These are phyloP conservation scores for Rostratula benghalensis DNA, from an alignment of 2,113 vertebrate genomes.

Conservation along the genomic window DNA sequence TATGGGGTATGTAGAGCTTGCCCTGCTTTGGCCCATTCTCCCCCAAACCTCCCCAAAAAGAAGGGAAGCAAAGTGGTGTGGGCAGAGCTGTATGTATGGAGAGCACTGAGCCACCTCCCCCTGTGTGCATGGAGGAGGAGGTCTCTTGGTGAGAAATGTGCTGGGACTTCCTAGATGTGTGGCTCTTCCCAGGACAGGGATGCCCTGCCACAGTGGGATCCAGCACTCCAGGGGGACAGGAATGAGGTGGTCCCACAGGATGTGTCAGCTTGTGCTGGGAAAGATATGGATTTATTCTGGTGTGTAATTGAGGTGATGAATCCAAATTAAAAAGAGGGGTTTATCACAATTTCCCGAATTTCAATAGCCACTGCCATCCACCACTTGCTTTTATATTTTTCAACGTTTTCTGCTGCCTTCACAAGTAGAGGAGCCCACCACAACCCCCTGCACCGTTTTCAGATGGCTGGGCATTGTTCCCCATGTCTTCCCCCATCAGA, in stretches of 20 bases:
- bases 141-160: not conserved
- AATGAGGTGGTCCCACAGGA: not conserved
- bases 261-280: not conserved
- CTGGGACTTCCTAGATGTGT: not conserved
- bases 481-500: not conserved
- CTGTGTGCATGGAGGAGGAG: not conserved
- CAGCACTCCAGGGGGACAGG: not conserved
- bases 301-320: not conserved
- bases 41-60: not conserved
- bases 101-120: not conserved
- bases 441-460: not conserved
- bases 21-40: not conserved
- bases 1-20: not conserved
- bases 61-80: not conserved
- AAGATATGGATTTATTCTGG: not conserved
- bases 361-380: not conserved
- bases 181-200: not conserved
- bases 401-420: not conserved
- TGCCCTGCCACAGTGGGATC: not conserved
- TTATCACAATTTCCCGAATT: not conserved
- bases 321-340: not conserved
- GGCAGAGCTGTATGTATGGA: not conserved
- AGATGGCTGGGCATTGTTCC: fast-evolving
- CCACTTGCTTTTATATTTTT: not conserved
- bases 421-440: fast-evolving